These are phyloP conservation scores for Synergus gifuensis DNA, from an alignment of 2,888 invertebrate species.

Conservation along the genomic window DNA sequence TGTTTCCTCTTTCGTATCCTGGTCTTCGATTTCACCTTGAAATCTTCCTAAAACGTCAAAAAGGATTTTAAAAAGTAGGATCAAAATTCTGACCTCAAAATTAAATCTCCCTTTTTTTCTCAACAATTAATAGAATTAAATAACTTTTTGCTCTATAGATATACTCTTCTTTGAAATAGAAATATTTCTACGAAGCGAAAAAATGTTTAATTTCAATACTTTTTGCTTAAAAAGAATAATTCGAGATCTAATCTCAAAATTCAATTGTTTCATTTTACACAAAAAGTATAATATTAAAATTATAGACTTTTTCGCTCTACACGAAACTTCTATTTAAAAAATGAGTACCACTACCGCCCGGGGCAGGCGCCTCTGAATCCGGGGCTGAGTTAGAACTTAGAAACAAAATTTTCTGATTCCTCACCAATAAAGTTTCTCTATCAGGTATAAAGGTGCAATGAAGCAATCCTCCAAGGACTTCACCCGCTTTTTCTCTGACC, in stretches of 20 bases:
- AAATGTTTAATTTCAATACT: not conserved
- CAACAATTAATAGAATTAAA: too few relatives aligned
- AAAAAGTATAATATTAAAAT: too few relatives aligned
- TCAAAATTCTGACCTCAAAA: not conserved
- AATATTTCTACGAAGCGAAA: not conserved
- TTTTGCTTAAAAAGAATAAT: too few relatives aligned
- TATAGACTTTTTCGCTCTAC: too few relatives aligned
- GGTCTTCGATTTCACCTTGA: constrained; percentile 80
- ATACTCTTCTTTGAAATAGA: too few relatives aligned
- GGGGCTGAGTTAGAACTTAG: too few relatives aligned
- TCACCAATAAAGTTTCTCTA: constrained; percentile 81
- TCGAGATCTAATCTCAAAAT: constrained; percentile 1
- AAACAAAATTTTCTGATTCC: constrained; percentile 55
- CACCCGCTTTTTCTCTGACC: constrained; percentile 90
- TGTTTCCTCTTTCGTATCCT: constrained; percentile 72
- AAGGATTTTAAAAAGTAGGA: constrained; percentile 7
- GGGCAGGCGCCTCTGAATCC: too few relatives aligned
- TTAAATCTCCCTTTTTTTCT: not conserved
- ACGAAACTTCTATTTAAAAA: too few relatives aligned
- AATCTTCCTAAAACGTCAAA: constrained; percentile 77
- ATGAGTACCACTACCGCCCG: not conserved
- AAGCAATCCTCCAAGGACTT: constrained; percentile 90
- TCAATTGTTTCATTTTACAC: too few relatives aligned
- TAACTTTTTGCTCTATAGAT: not conserved
- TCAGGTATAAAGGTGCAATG: constrained; percentile 89